These are phyloP conservation scores for Meganola albula DNA, from an alignment of 2,888 invertebrate genomes.

Conservation along the genomic window DNA sequence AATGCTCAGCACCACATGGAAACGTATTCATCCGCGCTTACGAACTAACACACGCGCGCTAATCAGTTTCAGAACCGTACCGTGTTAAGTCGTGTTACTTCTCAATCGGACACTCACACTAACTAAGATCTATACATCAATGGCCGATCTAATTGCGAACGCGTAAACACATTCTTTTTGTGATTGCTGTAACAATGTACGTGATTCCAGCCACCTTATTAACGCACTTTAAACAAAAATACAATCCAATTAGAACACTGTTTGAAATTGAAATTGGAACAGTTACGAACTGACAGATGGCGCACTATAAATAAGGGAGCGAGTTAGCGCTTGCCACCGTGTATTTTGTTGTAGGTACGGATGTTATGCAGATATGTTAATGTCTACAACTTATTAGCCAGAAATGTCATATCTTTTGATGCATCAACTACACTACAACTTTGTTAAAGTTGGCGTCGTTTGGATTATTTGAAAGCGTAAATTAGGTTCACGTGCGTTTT, in stretches of 20 bases:
- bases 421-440: constrained; percentile 67
- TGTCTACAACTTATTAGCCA: constrained; percentile 60
- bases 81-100: constrained; percentile 59
- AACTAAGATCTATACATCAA: constrained; percentile 64
- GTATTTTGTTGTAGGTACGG: constrained; percentile 48
- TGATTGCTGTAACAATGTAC: constrained; percentile 66
- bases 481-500: constrained; percentile 76
- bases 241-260: constrained; percentile 72
- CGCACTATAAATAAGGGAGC: constrained; percentile 66
- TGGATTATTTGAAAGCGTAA: constrained; percentile 65
- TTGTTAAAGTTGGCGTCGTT: constrained; percentile 60
- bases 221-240: constrained; percentile 72
- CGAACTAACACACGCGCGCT: constrained; percentile 63
- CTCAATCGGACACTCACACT: constrained; percentile 54
- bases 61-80: constrained; percentile 70
- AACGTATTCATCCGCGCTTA: constrained; percentile 61
- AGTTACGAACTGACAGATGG: constrained; percentile 73
- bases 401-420: constrained; percentile 69
- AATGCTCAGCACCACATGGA: constrained; percentile 68
- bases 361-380: constrained; percentile 54
- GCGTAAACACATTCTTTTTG: constrained; percentile 68
- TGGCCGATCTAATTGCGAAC: constrained; percentile 70
- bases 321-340: constrained; percentile 45
- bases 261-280: constrained; percentile 71
- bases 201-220: constrained; percentile 64